Evolutionary conservation across 2,797 vertebrate genomes (phyloP).

Genomic region (Centroberyx gerrardi): DNA sequence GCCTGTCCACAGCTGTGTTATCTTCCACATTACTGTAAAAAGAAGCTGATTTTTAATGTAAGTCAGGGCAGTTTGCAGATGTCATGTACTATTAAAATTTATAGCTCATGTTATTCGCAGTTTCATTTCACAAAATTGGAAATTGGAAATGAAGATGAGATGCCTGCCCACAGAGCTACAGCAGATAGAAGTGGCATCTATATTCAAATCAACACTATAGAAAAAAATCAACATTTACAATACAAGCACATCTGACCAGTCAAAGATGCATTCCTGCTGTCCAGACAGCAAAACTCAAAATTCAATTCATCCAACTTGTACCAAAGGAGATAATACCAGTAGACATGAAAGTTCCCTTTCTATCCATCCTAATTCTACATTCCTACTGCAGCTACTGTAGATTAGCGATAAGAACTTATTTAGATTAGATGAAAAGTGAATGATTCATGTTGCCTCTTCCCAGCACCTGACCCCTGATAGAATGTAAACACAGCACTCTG

Average conservation of each 20-base stretch:
- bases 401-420: constrained; percentile 54
- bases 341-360: constrained; percentile 52
- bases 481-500: constrained; percentile 51
- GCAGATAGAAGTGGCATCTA: not conserved
- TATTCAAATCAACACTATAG: not conserved
- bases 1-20: constrained; percentile 14
- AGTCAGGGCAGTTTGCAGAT: constrained; percentile 1
- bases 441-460: constrained; percentile 27
- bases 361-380: constrained; percentile 37
- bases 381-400: constrained; percentile 41
- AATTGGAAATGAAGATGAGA: not conserved
- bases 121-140: not conserved
- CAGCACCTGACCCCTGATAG: constrained; percentile 41
- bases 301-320: constrained; percentile 38
- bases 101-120: not conserved
- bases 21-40: constrained; percentile 29
- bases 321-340: constrained; percentile 38
- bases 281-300: constrained; percentile 22
- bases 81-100: constrained; percentile 6
- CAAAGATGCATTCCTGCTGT: not conserved
- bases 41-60: constrained; percentile 26
- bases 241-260: not conserved
- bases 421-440: constrained; percentile 47
- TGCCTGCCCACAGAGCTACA: not conserved
- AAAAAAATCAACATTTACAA: not conserved